Base-by-base conservation (phyloP, 2,888 invertebrate genomes). In the Amaurobius ferox region DNA sequence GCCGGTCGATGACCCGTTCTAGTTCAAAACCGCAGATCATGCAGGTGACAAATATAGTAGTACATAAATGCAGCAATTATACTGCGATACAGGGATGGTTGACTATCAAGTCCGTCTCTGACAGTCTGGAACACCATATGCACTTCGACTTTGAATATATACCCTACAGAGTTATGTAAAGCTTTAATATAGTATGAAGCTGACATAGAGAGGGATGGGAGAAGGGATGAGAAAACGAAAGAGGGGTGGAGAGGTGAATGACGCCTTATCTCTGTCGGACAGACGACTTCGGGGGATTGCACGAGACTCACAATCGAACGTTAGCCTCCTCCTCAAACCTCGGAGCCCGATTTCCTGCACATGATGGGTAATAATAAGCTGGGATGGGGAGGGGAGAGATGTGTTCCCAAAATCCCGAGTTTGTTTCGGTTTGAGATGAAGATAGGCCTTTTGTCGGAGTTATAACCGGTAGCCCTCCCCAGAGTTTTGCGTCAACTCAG, bases 241-340 rank as follows among this genome's bases (percentile, higher is more conserved):
- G 70, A 39, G 13, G 28, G 35, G 39, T 55, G 68, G 55, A 39
- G 61, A 48, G 26, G 9, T 68, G 76, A 83, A 29, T 83, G 76
- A 83, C 76, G 81, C 81, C 81, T 85, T 85, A 85, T 85, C 83
- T 85, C 77, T 67, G 64, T 72, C 77, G 72, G 70, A 77, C 83
- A 85, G 83, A 77, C 83, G 83, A 83, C 83, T 77, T 83, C 28
- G 55, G 67, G 81, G 77, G 81, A 74, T 76, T 81, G 81, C 70
- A 62, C 68, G 74, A 67, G 64, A 29, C 35, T 71, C 71, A 79
- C 79, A 79, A 76, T 76, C 81, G 81, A 76, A 76, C 67, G 80
- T 68, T 80, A 64, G 72, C 11, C 67, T 61, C 70, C 61, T 79
- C 79, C 79, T 79, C 79, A 71, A 71, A 79, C 64, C 79, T 79